Percentiles rank a stretch among this genome's conserved stretches.
phyloP scores from a whole-genome alignment of 2,113 vertebrate species.

The Menura novaehollandiae region DNA sequence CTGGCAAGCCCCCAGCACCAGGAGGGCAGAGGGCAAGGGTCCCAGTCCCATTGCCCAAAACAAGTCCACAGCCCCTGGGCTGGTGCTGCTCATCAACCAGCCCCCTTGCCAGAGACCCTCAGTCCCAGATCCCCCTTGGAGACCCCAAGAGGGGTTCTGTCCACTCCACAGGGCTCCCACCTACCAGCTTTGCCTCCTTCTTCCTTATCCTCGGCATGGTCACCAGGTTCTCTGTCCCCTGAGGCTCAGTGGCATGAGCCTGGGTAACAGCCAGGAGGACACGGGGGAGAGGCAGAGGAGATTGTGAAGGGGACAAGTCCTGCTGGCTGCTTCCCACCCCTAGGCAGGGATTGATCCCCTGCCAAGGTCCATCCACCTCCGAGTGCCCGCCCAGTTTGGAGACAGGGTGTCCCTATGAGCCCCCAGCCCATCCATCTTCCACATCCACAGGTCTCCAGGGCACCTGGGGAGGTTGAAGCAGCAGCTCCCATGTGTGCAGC shows the following conservation, averaged over 20 bases:
- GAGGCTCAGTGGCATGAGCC: too few species aligned
- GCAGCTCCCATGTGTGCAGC: too few species aligned
- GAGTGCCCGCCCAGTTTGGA: background rate
- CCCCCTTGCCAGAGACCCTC: fast-evolving
- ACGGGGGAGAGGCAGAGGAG: background rate
- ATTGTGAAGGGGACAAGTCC: background rate
- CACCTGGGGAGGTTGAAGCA: fast-evolving
- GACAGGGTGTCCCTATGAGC: too few species aligned
- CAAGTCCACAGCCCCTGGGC: background rate
- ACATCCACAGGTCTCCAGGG: background rate
- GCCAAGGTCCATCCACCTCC: too few species aligned
- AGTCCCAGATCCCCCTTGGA: background rate
- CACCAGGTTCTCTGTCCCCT: background rate
- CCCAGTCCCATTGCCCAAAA: background rate
- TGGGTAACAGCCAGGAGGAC: background rate
- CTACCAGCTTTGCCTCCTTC: slow-evolving; percentile 50
- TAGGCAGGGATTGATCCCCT: background rate
- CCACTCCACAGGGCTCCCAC: background rate
- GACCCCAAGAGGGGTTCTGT: background rate
- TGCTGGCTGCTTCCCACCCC: background rate
- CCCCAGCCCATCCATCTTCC: too few species aligned
- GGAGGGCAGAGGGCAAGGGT: background rate
- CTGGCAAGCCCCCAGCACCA: background rate
- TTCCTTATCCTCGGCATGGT: background rate
- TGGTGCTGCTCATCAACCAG: background rate